Percentiles rank a stretch among this genome's conserved stretches.
These are phyloP conservation scores for Oryctolagus cuniculus DNA, from an alignment of 2,113 vertebrate genomes.

Conservation along the genomic window mOryCun1.1 NC_091435.1:30254001-30254500, in stretches of 20 bases:
- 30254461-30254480: too few species aligned
- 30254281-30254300: too few species aligned
- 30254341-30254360: background rate
- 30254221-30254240: constrained; percentile 1
- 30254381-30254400: too few species aligned
- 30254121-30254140: background rate
- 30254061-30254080: background rate
- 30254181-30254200: background rate
- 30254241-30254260: background rate
- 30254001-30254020: background rate
- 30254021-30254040: background rate
- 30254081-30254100: constrained; percentile 1
- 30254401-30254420: too few species aligned
- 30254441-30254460: too few species aligned
- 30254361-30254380: background rate
- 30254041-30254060: background rate
- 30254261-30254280: background rate
- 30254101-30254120: background rate
- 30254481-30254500: too few species aligned
- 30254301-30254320: background rate
- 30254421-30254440: too few species aligned
- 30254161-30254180: background rate
- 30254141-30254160: background rate
- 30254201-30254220: background rate
- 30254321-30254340: accelerated